These are phyloP conservation scores for Chironomus striatipennis DNA, from an alignment of 1,140 invertebrate genomes.

Conservation along the genomic window DNA sequence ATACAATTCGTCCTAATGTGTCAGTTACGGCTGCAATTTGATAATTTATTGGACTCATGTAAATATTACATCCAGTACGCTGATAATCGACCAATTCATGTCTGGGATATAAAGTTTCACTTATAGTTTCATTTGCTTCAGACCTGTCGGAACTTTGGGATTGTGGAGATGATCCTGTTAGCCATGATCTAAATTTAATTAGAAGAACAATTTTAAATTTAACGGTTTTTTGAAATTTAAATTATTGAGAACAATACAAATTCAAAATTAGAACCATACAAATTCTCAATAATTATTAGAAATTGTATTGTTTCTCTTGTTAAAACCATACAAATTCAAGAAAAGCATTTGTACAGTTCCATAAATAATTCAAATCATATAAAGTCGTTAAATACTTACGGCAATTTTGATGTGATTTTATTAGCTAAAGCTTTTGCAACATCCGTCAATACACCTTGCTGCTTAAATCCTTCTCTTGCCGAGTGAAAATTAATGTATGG, in stretches of 20 bases:
- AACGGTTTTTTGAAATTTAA: too few relatives aligned
- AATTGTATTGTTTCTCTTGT: too few relatives aligned
- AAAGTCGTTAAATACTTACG: conserved; percentile 48
- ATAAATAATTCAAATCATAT: too few relatives aligned
- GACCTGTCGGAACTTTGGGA: conserved; percentile 40
- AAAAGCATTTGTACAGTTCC: too few relatives aligned
- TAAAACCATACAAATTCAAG: too few relatives aligned
- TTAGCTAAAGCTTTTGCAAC: conserved; percentile 82
- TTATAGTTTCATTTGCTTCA: conserved; percentile 43
- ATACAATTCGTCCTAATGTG: conserved; percentile 72
- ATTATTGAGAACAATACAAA: too few relatives aligned
- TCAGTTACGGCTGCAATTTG: conserved; percentile 75
- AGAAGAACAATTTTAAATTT: too few relatives aligned
- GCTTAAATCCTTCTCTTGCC: conserved; percentile 72
- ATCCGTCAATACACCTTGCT: conserved; percentile 64
- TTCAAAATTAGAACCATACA: too few relatives aligned
- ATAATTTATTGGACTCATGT: conserved; percentile 64
- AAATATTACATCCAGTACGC: conserved; percentile 60
- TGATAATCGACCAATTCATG: conserved; percentile 79
- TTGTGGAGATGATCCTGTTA: conserved; percentile 45
- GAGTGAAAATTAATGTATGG: conserved; percentile 86
- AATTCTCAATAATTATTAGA: too few relatives aligned
- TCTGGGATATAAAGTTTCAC: conserved; percentile 57
- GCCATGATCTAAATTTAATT: conserved; percentile 45
- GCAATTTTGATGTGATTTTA: conserved; percentile 77